Conservation (phyloP, 2,113 vertebrate species). For the Riparia riparia region DNA sequence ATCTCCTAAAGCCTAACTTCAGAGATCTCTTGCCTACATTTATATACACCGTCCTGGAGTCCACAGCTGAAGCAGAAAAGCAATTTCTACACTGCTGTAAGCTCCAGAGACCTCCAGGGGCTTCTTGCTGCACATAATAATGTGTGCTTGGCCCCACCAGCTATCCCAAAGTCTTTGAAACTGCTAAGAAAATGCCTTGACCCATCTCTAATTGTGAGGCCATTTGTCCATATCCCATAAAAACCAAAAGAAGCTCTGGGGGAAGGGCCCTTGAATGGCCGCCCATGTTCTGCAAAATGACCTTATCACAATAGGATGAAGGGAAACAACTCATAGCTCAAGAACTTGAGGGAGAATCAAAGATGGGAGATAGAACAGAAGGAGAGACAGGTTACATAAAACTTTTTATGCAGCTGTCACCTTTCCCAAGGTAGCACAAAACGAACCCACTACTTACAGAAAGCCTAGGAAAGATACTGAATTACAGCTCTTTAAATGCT, state of each 20-base stretch:
- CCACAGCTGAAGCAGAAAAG: too few relatives aligned
- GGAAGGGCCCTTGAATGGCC: fast-evolving
- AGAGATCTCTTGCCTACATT: too few relatives aligned
- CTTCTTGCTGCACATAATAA: not conserved
- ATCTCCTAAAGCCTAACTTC: too few relatives aligned
- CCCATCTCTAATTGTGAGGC: not conserved
- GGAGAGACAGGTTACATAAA: not conserved
- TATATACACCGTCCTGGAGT: too few relatives aligned
- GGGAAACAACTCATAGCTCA: not conserved
- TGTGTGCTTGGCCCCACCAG: not conserved
- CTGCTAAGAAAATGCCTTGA: not conserved
- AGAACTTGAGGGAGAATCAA: not conserved
- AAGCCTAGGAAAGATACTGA: not conserved
- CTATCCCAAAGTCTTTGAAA: not conserved
- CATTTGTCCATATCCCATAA: not conserved
- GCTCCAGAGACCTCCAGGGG: fast-evolving
- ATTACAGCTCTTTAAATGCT: not conserved
- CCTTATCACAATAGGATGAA: not conserved
- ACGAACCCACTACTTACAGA: not conserved
- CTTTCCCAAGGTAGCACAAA: not conserved
- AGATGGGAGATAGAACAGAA: not conserved
- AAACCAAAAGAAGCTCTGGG: fast-evolving
- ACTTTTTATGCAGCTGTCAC: not conserved
- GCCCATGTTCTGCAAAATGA: not conserved
- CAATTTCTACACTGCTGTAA: too few relatives aligned